These are phyloP conservation scores for Stomatorhinus walkeri DNA, from an alignment of 2,797 vertebrate genomes.

Conservation along the genomic window DNA sequence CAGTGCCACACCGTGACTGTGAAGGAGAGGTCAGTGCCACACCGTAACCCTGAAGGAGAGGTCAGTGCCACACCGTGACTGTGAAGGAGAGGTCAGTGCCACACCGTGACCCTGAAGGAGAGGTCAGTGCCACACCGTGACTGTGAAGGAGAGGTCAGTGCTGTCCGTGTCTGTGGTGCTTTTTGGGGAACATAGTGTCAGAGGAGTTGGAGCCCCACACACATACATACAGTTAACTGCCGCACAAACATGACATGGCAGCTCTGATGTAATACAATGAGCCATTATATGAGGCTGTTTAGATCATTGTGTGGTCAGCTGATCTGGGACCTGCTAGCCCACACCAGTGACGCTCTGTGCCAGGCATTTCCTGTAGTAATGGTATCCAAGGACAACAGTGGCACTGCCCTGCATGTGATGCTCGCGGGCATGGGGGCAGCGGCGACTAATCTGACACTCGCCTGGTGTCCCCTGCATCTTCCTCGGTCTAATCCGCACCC, in stretches of 20 bases:
- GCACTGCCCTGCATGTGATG: constrained; percentile 34
- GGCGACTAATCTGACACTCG: neutral
- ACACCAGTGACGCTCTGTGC: constrained; percentile 39
- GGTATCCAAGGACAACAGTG: constrained; percentile 57
- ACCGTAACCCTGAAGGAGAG: no score
- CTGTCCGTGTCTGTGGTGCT: neutral
- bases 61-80: no score
- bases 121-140: neutral
- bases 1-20: neutral
- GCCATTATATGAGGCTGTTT: neutral
- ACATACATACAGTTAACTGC: neutral
- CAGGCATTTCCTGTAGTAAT: constrained; percentile 55
- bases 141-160: neutral
- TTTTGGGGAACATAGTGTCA: neutral
- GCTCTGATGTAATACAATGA: neutral
- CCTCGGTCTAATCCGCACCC: neutral
- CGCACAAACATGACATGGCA: neutral
- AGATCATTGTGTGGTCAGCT: constrained; percentile 12
- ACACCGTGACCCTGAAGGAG: neutral
- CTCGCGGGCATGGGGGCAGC: neutral
- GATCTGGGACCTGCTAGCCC: constrained; percentile 25
- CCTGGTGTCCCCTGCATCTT: neutral
- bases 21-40: no score
- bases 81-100: no score
- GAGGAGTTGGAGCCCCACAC: neutral